phyloP scores from a whole-genome alignment of 2,113 vertebrate genomes.

The Arenaria interpres region DNA sequence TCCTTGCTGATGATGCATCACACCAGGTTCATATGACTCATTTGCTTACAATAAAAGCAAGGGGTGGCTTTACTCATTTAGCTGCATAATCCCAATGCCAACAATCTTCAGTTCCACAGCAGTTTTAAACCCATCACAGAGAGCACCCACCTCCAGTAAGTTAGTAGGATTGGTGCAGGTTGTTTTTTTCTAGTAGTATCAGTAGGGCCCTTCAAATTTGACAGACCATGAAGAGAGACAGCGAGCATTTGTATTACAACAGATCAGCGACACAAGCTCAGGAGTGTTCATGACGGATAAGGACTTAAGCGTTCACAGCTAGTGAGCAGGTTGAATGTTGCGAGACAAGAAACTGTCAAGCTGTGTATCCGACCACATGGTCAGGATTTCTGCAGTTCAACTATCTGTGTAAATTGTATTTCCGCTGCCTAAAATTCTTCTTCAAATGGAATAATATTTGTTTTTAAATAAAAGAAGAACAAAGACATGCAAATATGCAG shows the following conservation, averaged over 20 bases:
- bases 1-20: neutral
- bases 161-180: neutral
- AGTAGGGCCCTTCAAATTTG: neutral
- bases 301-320: neutral
- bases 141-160: neutral
- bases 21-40: neutral
- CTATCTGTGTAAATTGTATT: neutral
- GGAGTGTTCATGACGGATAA: neutral
- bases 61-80: neutral
- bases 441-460: neutral
- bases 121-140: neutral
- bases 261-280: neutral
- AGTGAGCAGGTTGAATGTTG: neutral
- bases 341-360: neutral
- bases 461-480: neutral
- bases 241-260: neutral
- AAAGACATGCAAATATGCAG: neutral
- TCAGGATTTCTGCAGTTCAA: neutral
- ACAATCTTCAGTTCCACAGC: neutral
- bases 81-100: neutral
- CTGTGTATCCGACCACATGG: neutral
- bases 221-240: neutral
- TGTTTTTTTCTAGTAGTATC: neutral
- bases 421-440: neutral
- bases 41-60: neutral